Conservation (phyloP, 2,888 invertebrate species). For the Lomographa bimaculata region DNA sequence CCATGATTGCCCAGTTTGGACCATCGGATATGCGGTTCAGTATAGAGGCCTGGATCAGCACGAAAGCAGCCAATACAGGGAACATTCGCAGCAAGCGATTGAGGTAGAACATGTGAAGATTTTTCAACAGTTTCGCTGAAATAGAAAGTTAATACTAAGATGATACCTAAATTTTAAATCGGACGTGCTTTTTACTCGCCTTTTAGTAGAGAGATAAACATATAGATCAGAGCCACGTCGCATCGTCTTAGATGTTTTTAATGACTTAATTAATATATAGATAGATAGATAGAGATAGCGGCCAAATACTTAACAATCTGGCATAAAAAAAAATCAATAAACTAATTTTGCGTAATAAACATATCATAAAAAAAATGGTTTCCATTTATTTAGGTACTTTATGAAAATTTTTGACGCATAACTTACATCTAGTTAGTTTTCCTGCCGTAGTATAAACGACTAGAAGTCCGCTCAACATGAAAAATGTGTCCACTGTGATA, state of each 20-base stretch:
- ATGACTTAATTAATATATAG: too few relatives aligned
- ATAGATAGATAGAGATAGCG: too few relatives aligned
- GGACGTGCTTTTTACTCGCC: too few relatives aligned
- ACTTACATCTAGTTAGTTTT: conserved; percentile 58
- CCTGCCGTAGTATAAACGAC: conserved; percentile 61
- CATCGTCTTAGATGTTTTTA: too few relatives aligned
- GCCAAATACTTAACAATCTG: too few relatives aligned
- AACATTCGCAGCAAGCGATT: conserved; percentile 64
- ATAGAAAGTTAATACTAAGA: conserved; percentile 20
- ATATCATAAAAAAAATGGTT: too few relatives aligned
- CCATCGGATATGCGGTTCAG: conserved; percentile 56
- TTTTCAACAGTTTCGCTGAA: conserved; percentile 55
- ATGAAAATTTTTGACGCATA: too few relatives aligned
- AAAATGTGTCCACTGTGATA: conserved; percentile 86
- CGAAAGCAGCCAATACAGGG: conserved; percentile 52
- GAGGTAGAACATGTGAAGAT: conserved; percentile 61
- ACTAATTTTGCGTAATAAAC: too few relatives aligned
- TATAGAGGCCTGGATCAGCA: conserved; percentile 56
- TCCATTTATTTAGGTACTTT: too few relatives aligned
- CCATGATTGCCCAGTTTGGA: conserved; percentile 46
- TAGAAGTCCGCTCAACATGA: conserved; percentile 65
- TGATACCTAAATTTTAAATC: conserved; percentile 7
- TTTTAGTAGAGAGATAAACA: too few relatives aligned
- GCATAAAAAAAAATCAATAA: too few relatives aligned
- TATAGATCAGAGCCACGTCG: too few relatives aligned